Base-by-base conservation (phyloP, 2,888 invertebrate genomes). In the Myathropa florea region DNA sequence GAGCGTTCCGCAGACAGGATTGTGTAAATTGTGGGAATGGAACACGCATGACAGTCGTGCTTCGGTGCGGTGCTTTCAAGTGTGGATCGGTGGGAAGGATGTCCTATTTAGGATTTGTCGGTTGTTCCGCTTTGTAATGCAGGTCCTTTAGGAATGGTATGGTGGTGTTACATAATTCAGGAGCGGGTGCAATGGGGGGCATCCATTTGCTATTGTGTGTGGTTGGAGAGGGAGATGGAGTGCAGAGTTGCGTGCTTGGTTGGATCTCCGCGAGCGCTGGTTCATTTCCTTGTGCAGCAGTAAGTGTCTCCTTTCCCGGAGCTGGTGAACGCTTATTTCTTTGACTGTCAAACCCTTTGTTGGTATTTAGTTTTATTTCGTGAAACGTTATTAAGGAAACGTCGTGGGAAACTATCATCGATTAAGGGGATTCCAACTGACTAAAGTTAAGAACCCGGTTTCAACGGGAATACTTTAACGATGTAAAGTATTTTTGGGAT, bases 1-100 rank as follows among this genome's bases (percentile, higher is more conserved):
- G 55, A 68, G 26, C 26, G 61, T 68, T 61, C 77, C 68, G 36
- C 68, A 61, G 61, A 36, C 36, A 68, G 68, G 68, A 55, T 33
- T 33, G 24, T 36, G 33, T 75, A 39, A 30, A 12, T 76, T 60
- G 76, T 65, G 59, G 14, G 65, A 65, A 4, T 46, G 14, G 28
- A 33, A 24, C 68, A 77, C 61, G 67, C 65, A 67, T 67, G 76
- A 60, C 57, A 63, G 57, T 57, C 24, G 24, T 57, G 57, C 57
- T 57, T 57, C 57, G 39, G 39, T 46, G 18, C 39, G 39, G 39
- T 46, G n/a, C 39, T 6, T 46, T 46, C 39, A 4, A 46, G 39
- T 46, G n/a, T 46, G n/a, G n/a, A 4, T 46, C n/a, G 14, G n/a
- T 4, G 18, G 1, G 36, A 4, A 14, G 36, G 14, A 2, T 3